These are phyloP conservation scores for Argyresthia albistria DNA, from an alignment of 2,888 invertebrate genomes.

Conservation along the genomic window DNA sequence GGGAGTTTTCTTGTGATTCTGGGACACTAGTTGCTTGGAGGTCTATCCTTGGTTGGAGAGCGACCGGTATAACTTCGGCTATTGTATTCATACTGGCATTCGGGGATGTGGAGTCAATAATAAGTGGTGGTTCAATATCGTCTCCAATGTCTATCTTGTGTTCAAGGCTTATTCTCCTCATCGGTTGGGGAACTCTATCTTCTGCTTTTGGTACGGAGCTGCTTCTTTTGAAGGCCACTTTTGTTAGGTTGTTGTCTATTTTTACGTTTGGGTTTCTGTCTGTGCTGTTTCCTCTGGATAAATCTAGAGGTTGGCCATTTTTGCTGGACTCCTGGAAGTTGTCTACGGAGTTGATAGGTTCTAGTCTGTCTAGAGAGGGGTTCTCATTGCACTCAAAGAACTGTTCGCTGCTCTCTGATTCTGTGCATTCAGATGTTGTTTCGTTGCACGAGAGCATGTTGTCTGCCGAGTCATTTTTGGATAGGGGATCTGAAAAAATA, in stretches of 20 bases:
- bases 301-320: conserved; percentile 24
- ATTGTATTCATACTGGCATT: conserved; percentile 60
- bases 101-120: conserved; percentile 58
- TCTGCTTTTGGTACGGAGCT: conserved; percentile 59
- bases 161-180: conserved; percentile 54
- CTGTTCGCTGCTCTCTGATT: conserved; percentile 67
- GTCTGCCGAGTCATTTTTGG: conserved; percentile 62
- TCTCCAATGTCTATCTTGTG: conserved; percentile 66
- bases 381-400: conserved; percentile 62
- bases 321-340: conserved; percentile 30
- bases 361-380: conserved; percentile 40
- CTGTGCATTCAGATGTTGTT: conserved; percentile 66
- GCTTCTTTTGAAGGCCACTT: conserved; percentile 56
- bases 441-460: conserved; percentile 66
- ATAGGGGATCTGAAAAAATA: conserved; percentile 44
- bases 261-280: conserved; percentile 32
- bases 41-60: conserved; percentile 46
- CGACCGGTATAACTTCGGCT: conserved; percentile 58
- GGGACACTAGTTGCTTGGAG: conserved; percentile 38
- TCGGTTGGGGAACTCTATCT: conserved; percentile 40
- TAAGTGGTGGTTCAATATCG: conserved; percentile 62
- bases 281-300: conserved; percentile 8
- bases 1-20: conserved; percentile 55
- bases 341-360: conserved; percentile 33
- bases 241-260: conserved; percentile 48